These are phyloP conservation scores for Oconnorella tubifera DNA, from an alignment of 2,888 invertebrate species.

Conservation along the genomic window DNA sequence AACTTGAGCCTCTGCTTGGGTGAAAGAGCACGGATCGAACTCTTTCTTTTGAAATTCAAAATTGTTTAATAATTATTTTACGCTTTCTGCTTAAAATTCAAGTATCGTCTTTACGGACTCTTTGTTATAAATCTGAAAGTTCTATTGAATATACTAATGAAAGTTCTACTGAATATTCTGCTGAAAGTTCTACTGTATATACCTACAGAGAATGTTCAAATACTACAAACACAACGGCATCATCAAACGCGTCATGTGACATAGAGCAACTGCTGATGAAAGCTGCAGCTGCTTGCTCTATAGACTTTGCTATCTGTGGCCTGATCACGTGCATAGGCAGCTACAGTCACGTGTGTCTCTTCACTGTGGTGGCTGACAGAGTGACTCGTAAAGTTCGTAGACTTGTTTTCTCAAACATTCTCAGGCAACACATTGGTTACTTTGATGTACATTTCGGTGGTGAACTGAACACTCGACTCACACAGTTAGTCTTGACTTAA, in stretches of 20 bases:
- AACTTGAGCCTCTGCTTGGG: too few species aligned
- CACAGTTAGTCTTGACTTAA: constrained; percentile 36
- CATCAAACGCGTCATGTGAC: constrained; percentile 1
- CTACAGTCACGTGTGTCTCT: constrained; percentile 25
- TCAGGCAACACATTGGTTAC: constrained; percentile 36
- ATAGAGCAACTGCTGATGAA: constrained; percentile 8
- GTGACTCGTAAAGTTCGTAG: constrained; percentile 27
- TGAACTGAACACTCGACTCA: constrained; percentile 39
- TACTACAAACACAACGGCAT: background rate
- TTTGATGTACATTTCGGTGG: constrained; percentile 33
- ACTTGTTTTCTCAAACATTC: constrained; percentile 31
- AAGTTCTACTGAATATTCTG: too few species aligned
- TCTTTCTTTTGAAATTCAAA: too few species aligned
- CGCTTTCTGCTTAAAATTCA: too few species aligned
- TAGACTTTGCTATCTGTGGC: constrained; percentile 17
- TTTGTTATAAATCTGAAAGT: too few species aligned
- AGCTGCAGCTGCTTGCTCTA: constrained; percentile 8
- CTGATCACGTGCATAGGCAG: constrained; percentile 13
- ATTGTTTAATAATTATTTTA: too few species aligned
- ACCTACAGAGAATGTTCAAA: background rate
- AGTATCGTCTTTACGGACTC: too few species aligned
- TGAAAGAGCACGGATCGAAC: too few species aligned
- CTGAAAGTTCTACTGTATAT: too few species aligned
- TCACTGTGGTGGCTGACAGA: constrained; percentile 28
- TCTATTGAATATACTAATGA: too few species aligned